Conservation (phyloP, 2,113 vertebrate genomes). For the Enhydra lutris region DNA sequence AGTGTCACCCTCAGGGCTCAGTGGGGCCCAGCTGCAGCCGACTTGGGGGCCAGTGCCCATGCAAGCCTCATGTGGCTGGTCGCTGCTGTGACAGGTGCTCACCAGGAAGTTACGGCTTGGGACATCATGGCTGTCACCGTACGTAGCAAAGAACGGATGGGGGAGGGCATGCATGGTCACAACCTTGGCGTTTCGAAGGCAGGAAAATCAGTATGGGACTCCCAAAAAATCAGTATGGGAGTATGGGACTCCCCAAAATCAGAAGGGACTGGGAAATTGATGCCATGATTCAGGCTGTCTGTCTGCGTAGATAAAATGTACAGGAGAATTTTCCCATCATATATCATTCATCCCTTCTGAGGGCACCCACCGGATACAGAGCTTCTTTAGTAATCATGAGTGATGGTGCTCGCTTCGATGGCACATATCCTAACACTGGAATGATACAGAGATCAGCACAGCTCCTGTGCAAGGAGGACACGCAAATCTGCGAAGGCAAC, state of each 20-base stretch:
- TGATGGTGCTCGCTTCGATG: neutral
- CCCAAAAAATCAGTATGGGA: too few species aligned
- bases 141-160: conserved; percentile 33
- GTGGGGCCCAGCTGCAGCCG: conserved; percentile 81
- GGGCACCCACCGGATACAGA: neutral
- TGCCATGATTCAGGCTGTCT: neutral
- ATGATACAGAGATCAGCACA: neutral
- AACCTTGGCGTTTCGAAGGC: neutral
- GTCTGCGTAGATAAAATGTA: neutral
- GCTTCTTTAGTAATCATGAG: neutral
- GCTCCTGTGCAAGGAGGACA: neutral
- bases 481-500: neutral
- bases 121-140: conserved; percentile 87
- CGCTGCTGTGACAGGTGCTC: conserved; percentile 89
- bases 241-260: neutral
- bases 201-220: neutral
- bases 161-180: neutral
- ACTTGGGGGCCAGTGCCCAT: conserved; percentile 88
- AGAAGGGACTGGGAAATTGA: neutral
- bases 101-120: conserved; percentile 84
- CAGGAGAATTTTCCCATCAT: neutral
- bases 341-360: neutral
- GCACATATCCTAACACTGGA: neutral
- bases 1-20: conserved; percentile 84
- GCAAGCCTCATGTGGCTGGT: conserved; percentile 86